phyloP scores from a whole-genome alignment of 2,113 vertebrate species.

The Aviceda subcristata region DNA sequence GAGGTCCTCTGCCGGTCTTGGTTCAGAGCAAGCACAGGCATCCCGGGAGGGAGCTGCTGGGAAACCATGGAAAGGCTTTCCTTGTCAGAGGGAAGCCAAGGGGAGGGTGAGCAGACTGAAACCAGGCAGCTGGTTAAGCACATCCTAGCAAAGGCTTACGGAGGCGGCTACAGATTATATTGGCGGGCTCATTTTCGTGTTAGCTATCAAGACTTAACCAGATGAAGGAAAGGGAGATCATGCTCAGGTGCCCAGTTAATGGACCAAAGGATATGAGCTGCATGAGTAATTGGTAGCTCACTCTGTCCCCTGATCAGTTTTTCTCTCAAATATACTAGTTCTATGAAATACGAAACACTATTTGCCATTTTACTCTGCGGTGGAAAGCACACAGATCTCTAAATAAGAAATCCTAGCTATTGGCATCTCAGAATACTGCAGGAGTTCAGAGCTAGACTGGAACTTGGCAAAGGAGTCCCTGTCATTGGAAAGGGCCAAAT shows the following conservation, averaged over 20 bases:
- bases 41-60: background rate
- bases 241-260: background rate
- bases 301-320: background rate
- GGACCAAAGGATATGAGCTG: background rate
- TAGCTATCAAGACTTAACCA: background rate
- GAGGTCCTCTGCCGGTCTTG: background rate
- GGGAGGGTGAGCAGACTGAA: background rate
- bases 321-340: background rate
- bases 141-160: background rate
- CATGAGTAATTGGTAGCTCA: background rate
- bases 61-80: background rate
- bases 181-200: background rate
- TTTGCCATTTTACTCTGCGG: slow-evolving; percentile 22
- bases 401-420: slow-evolving; percentile 48
- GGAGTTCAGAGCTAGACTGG: slow-evolving; percentile 59
- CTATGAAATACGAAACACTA: background rate
- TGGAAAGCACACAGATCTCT: slow-evolving; percentile 37
- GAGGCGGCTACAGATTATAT: background rate
- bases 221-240: background rate
- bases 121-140: background rate
- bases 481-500: slow-evolving; percentile 58
- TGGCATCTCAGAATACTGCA: slow-evolving; percentile 45
- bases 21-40: background rate
- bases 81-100: background rate
- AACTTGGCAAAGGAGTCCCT: slow-evolving; percentile 55